phyloP scores from a whole-genome alignment of 2,113 vertebrate species.

The Sceloporus undulatus region DNA sequence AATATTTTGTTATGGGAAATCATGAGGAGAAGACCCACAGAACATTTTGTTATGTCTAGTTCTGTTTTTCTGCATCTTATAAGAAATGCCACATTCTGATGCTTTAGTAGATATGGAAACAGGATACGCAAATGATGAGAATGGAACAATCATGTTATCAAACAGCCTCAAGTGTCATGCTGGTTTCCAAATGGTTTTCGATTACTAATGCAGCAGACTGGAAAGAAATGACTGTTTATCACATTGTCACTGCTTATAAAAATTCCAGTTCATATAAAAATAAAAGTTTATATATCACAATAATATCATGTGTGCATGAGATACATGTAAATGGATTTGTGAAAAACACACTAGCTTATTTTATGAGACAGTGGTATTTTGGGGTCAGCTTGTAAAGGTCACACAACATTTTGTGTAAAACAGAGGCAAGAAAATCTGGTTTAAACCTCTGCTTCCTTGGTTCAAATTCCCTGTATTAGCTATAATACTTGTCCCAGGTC shows the following conservation, averaged over 20 bases:
- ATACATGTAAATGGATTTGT: background rate
- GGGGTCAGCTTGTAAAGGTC: background rate
- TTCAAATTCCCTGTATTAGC: background rate
- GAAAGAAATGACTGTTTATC: background rate
- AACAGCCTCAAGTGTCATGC: slow-evolving; percentile 4
- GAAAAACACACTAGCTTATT: background rate
- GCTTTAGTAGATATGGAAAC: slow-evolving; percentile 11
- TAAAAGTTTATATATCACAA: background rate
- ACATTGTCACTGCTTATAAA: background rate
- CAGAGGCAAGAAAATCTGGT: background rate
- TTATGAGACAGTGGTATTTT: background rate
- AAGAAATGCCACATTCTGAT: background rate
- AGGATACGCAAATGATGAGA: background rate
- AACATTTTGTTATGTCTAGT: background rate
- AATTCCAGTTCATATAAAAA: background rate
- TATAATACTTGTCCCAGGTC: background rate
- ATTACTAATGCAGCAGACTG: background rate
- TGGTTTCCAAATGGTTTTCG: background rate
- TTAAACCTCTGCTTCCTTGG: background rate
- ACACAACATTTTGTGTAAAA: background rate
- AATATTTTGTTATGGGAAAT: slow-evolving; percentile 3
- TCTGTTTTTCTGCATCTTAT: background rate
- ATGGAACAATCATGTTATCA: slow-evolving; percentile 7
- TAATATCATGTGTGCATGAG: background rate
- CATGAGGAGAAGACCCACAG: background rate